Evolutionary conservation across 2,113 vertebrate genomes (phyloP), one percentile per base, ranked within the genome.

Genomic region (Chitala chitala): DNA sequence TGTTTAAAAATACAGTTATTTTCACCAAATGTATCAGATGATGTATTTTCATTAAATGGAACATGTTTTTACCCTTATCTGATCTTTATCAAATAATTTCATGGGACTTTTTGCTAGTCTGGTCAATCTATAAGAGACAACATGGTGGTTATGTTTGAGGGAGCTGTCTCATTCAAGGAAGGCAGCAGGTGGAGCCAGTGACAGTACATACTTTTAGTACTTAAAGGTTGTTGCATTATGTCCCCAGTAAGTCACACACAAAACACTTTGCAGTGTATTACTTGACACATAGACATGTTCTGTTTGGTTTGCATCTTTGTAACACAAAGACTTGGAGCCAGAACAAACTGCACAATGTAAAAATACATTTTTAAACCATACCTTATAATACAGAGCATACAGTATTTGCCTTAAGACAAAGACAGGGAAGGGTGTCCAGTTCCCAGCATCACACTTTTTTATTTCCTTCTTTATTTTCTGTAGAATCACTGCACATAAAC

Each of bases 251-350:
- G n/a, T n/a, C n/a, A n/a, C n/a, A n/a, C n/a, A n/a, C n/a, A n/a
- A n/a, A n/a, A n/a, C n/a, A n/a, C n/a, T n/a, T n/a, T n/a, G n/a
- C n/a, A n/a, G n/a, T n/a, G n/a, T n/a, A n/a, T n/a, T n/a, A n/a
- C n/a, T n/a, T 54, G 51, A 55, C 69, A 31, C 36, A 40, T 53
- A 26, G 31, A 33, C 9, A 71, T n/a, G 17, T 73, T 69, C 81
- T 78, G 84, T 85, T 81, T 84, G 82, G 76, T 78, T 71, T 72
- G 74, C 63, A 81, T 83, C 75, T 75, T n/a, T 74, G 78, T 72
- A 78, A 77, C 64, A 61, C 75, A 69, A 80, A 84, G 76, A 80
- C 76, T 76, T 53, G 72, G 75, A 72, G 59, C 68, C 78, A 79
- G 74, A 82, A 81, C 77, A 75, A 79, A 48, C 82, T 54, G 51